Evolutionary conservation across 92 coral and sea anemone genomes (phyloP), one percentile per base, ranked within the genome.

Genomic region (Actinostola sp.): DNA sequence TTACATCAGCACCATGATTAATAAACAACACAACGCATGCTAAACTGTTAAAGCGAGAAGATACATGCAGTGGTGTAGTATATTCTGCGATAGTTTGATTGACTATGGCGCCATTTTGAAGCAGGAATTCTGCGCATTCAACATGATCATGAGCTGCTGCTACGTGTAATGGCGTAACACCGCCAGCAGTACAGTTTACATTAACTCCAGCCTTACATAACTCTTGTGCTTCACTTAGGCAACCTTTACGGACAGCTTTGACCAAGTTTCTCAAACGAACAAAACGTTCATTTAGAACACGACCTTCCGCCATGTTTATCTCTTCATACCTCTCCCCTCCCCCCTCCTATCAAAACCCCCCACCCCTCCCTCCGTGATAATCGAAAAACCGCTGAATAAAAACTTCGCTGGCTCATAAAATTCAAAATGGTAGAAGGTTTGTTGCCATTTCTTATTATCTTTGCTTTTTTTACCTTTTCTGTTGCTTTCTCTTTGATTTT

Each of bases 71-170:
- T 9, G 89, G 86, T 34, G 85, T 85, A n/a, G 58, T 51, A 67
- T 57, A 49, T 23, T 82, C 76, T 25, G 68, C 66, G 50, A 79
- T 79, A 25, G 77, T 85, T 59, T 79, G 89, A 23, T 75, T 73
- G 17, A 65, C 85, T 8, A 32, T 65, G 2, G 85, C 89, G 49
- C 82, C 78, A 62, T 79, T 72, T 65, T 85, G 57, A 39, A 85
- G 72, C 28, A 85, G 63, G 36, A 85, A 52, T 67, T 85, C 89
- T 21, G 89, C 89, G 56, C 89, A 85, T 61, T 79, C 86, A 28
- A 85, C 86, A 46, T 85, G 89, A 55, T 85, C 63, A 53, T 85
- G 89, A 8, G 82, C 84, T 48, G 78, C 89, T 12, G 89, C 89
- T 15, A 79, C 86, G 59, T 85, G 89, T 25, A 85, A 75, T 0